phyloP scores from a whole-genome alignment of 2,113 vertebrate genomes.

The Rhagologus leucostigma region DNA sequence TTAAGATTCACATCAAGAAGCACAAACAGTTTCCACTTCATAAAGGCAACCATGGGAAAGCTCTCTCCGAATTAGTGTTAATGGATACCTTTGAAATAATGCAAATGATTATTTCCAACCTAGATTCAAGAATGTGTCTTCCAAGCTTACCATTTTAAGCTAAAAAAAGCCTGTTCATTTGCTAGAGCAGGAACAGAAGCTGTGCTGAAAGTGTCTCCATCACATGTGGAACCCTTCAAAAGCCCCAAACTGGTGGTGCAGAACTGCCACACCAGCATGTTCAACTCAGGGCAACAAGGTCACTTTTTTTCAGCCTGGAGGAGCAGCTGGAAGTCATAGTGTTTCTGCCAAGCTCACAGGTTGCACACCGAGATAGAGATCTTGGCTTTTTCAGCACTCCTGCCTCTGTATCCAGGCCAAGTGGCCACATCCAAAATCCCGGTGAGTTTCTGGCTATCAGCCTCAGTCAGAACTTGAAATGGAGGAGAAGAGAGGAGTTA shows the following conservation, averaged over 20 bases:
- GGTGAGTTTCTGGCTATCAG: not conserved
- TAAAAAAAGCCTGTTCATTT: not conserved
- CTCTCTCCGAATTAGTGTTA: not conserved
- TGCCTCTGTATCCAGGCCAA: not conserved
- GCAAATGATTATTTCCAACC: not conserved
- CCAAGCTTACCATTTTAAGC: not conserved
- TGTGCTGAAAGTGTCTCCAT: not conserved
- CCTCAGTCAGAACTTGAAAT: not conserved
- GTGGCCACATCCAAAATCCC: not conserved
- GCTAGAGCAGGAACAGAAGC: not conserved
- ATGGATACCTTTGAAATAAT: not conserved
- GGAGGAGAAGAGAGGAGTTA: not conserved
- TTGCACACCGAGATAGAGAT: not conserved
- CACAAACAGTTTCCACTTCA: not conserved
- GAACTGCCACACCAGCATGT: not conserved
- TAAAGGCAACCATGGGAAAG: conserved; percentile 5
- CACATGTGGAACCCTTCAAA: not conserved
- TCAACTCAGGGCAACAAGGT: not conserved
- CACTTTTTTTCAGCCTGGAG: not conserved
- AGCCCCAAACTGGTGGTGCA: not conserved
- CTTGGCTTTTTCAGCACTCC: not conserved
- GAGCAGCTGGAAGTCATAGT: not conserved
- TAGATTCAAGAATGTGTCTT: not conserved
- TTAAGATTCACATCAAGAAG: conserved; percentile 49
- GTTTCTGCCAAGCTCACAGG: not conserved